Conservation (phyloP, 2,113 vertebrate species). For the Choloepus hoffmanni region DNA sequence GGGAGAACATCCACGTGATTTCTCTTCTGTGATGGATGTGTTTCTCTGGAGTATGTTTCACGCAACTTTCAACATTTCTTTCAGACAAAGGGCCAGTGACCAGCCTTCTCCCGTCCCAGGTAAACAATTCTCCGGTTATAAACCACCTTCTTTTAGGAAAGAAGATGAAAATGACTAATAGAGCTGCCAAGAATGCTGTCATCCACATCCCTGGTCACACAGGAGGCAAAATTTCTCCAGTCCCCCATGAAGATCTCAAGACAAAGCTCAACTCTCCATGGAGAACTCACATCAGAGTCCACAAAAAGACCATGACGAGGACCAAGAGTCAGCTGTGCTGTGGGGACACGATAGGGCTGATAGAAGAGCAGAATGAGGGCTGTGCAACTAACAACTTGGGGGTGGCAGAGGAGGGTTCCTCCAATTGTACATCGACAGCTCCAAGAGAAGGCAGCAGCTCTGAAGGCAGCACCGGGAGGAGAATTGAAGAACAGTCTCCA, state of each 20-base stretch:
- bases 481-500: conserved; percentile 82
- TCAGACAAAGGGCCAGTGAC: conserved; percentile 96
- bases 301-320: conserved; percentile 91
- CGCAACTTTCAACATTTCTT: conserved; percentile 78
- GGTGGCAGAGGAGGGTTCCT: conserved; percentile 54
- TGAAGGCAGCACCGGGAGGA: conserved; percentile 73
- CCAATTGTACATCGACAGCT: conserved; percentile 15
- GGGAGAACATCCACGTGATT: accelerated
- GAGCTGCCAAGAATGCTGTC: conserved; percentile 87
- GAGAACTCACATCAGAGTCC: conserved; percentile 94
- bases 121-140: conserved; percentile 94
- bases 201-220: conserved; percentile 87
- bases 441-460: conserved; percentile 60
- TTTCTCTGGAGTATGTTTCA: not conserved
- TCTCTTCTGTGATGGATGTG: not conserved
- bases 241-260: conserved; percentile 87
- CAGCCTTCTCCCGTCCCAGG: conserved; percentile 94
- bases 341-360: conserved; percentile 89
- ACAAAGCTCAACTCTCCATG: conserved; percentile 92
- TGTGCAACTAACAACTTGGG: conserved; percentile 67
- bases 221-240: conserved; percentile 82
- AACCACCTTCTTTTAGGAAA: conserved; percentile 98
- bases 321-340: conserved; percentile 92
- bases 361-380: conserved; percentile 86
- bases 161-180: conserved; percentile 88